These are phyloP conservation scores for Xiphias gladius DNA, from an alignment of 2,113 vertebrate genomes.

Conservation along the genomic window DNA sequence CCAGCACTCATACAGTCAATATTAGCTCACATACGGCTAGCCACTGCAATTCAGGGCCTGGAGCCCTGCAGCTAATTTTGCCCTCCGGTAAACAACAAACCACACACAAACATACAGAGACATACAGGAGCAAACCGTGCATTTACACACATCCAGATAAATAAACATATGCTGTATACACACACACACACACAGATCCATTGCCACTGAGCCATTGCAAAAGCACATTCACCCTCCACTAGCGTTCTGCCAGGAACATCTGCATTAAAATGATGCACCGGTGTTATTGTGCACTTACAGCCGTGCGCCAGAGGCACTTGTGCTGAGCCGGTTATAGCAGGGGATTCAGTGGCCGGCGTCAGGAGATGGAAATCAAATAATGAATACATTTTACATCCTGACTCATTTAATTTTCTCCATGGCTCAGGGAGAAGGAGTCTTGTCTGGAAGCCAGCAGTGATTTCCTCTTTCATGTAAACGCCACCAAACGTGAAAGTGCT, in stretches of 20 bases:
- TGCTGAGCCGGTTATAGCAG: constrained; percentile 43
- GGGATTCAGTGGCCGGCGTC: constrained; percentile 41
- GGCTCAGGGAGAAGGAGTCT: constrained; percentile 25
- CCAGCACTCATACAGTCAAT: constrained; percentile 74
- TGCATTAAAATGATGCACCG: constrained; percentile 79
- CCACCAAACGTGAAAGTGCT: background rate
- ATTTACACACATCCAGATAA: background rate
- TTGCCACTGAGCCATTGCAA: constrained; percentile 19
- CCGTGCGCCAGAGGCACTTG: constrained; percentile 48
- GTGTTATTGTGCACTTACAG: constrained; percentile 77
- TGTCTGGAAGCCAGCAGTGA: constrained; percentile 17
- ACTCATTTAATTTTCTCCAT: constrained; percentile 69
- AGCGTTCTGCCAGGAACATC: constrained; percentile 63
- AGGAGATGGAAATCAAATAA: constrained; percentile 80
- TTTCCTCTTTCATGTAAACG: constrained; percentile 56
- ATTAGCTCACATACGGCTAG: constrained; percentile 41
- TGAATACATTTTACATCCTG: constrained; percentile 73
- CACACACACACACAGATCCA: background rate
- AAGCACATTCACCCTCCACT: background rate
- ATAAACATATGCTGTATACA: background rate
- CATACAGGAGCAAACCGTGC: background rate
- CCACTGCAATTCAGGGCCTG: background rate
- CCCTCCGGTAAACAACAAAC: constrained; percentile 33
- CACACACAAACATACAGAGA: background rate
- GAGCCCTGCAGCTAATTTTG: constrained; percentile 13